These are phyloP conservation scores for Plecotus auritus DNA, from an alignment of 2,113 vertebrate species.

Conservation along the genomic window DNA sequence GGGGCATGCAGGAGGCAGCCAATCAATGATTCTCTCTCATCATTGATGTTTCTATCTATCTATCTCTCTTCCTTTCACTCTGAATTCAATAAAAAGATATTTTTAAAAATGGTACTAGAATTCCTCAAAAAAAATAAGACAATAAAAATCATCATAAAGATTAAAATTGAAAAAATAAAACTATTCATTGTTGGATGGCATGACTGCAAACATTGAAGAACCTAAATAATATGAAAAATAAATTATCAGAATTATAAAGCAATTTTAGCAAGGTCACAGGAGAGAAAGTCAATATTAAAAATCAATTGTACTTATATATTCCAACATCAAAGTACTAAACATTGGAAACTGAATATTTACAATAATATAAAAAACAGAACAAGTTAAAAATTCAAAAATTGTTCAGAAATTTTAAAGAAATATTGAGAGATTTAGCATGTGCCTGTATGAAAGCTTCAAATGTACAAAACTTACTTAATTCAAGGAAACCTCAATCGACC, in stretches of 20 bases:
- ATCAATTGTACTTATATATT: background rate
- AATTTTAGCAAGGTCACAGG: background rate
- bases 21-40: too few relatives aligned
- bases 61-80: too few relatives aligned
- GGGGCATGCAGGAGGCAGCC: too few relatives aligned
- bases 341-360: background rate
- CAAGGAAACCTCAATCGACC: background rate
- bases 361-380: background rate
- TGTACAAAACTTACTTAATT: background rate
- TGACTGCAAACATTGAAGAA: background rate
- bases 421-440: background rate
- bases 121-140: background rate
- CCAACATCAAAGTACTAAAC: background rate
- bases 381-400: background rate
- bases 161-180: background rate
- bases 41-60: too few relatives aligned
- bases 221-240: background rate
- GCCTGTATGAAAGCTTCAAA: background rate
- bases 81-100: too few relatives aligned
- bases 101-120: background rate
- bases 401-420: background rate
- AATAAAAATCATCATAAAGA: background rate
- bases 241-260: background rate
- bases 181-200: background rate
- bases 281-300: background rate